phyloP scores from a whole-genome alignment of 2,113 vertebrate species.

The Limanda limanda region DNA sequence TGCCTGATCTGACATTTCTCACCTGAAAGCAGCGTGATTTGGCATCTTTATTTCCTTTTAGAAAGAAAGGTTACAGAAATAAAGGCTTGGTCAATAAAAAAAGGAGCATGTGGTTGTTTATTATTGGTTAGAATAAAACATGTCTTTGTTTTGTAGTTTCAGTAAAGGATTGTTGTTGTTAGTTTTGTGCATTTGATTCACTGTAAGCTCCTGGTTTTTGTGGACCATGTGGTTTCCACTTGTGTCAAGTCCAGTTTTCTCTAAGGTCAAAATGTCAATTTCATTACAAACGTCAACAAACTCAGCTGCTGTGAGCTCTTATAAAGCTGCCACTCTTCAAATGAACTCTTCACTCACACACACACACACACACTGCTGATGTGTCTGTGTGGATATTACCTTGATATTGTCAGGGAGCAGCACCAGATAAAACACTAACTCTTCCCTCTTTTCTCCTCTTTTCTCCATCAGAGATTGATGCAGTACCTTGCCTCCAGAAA shows the following conservation, averaged over 20 bases:
- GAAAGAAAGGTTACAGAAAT: no score
- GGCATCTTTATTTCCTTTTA: no score
- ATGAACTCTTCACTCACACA: neutral
- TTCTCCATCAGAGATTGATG: slow-evolving; percentile 88
- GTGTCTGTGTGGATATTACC: slow-evolving; percentile 79
- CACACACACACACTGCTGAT: neutral
- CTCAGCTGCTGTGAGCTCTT: slow-evolving; percentile 2
- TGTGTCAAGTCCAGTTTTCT: neutral
- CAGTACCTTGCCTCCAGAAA: slow-evolving; percentile 93
- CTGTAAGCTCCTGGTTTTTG: neutral
- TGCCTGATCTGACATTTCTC: no score
- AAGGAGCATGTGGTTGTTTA: no score
- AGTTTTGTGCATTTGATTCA: neutral
- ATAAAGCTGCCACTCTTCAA: slow-evolving; percentile 3
- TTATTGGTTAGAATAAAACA: no score
- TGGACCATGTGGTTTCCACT: neutral
- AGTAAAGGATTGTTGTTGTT: no score
- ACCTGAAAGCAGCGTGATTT: neutral
- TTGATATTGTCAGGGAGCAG: slow-evolving; percentile 35
- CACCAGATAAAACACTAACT: slow-evolving; percentile 49
- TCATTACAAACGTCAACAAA: slow-evolving; percentile 8
- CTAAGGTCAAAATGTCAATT: slow-evolving; percentile 1
- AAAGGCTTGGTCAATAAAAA: no score
- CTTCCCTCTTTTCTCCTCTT: slow-evolving; percentile 36
- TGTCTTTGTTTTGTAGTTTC: no score